Percentiles rank a stretch among this genome's conserved stretches.
Evolutionary conservation across 2,888 invertebrate species (phyloP).

Genomic region (Micropterix aruncella): DNA sequence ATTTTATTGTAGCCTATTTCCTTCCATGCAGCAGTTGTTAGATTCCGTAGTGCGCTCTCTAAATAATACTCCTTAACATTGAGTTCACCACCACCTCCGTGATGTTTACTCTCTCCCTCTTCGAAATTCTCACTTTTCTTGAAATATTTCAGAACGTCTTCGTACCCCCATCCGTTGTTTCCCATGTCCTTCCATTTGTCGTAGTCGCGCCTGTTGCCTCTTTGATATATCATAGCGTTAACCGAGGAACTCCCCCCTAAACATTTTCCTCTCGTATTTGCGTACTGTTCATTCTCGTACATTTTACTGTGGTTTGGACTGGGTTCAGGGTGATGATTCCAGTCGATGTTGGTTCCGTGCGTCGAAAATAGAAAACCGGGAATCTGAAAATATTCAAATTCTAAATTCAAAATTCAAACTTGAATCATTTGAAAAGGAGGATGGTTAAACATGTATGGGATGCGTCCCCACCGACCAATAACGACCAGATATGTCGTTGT

Average conservation of each 20-base stretch:
- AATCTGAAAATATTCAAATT: too few species aligned
- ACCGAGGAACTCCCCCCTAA: constrained; percentile 46
- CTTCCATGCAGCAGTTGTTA: constrained; percentile 23
- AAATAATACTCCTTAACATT: constrained; percentile 21
- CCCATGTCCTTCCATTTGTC: constrained; percentile 38
- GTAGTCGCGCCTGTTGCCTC: constrained; percentile 39
- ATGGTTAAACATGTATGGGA: too few species aligned
- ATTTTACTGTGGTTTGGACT: constrained; percentile 25
- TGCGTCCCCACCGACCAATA: too few species aligned
- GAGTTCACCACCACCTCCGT: constrained; percentile 25
- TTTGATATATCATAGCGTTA: constrained; percentile 46
- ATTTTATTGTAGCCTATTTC: constrained; percentile 24
- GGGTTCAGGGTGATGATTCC: constrained; percentile 37
- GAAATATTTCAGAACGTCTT: constrained; percentile 28
- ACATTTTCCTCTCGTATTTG: constrained; percentile 51
- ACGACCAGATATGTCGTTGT: too few species aligned
- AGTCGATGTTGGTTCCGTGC: constrained; percentile 28
- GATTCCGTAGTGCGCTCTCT: constrained; percentile 16
- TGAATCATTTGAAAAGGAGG: too few species aligned
- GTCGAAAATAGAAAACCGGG: constrained; percentile 21
- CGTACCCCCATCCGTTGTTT: constrained; percentile 40
- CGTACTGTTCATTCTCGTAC: constrained; percentile 23
- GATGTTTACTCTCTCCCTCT: constrained; percentile 17
- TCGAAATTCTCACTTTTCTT: constrained; percentile 34
- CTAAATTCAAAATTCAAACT: too few species aligned